A percentile compares a stretch with the other conserved stretches of the same genome.
phyloP scores from a whole-genome alignment of 2,113 vertebrate genomes.

The Oxyruncus cristatus region DNA sequence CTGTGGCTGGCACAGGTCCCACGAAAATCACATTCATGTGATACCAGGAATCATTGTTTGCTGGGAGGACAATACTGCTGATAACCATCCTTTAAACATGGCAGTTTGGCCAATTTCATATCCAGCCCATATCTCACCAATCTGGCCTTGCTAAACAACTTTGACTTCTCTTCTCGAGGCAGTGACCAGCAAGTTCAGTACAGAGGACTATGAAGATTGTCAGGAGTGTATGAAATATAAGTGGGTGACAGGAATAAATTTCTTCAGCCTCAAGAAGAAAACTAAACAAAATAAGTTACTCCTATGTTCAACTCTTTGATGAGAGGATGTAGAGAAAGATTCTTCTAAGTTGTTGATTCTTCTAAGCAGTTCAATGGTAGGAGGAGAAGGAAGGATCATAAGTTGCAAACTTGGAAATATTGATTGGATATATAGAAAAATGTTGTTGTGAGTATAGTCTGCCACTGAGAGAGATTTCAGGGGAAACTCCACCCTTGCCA shows the following conservation, averaged over 20 bases:
- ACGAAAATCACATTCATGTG: not conserved
- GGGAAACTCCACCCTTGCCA: not conserved
- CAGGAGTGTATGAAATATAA: not conserved
- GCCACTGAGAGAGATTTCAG: not conserved
- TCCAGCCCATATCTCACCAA: not conserved
- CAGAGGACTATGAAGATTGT: not conserved
- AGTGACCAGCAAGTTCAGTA: not conserved
- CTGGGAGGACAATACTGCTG: not conserved
- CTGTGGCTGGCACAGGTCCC: not conserved
- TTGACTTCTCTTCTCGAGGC: not conserved
- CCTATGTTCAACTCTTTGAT: not conserved
- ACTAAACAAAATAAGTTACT: not conserved
- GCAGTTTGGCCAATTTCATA: not conserved
- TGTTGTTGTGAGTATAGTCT: fast-evolving
- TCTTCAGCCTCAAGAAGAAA: not conserved
- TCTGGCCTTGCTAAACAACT: not conserved
- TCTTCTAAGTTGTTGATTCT: not conserved
- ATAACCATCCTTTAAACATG: not conserved
- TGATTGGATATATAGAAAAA: not conserved
- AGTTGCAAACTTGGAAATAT: not conserved
- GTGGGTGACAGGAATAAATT: not conserved
- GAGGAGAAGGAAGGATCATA: not conserved
- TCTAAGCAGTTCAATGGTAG: not conserved
- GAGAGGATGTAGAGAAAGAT: not conserved
- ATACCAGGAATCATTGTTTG: not conserved